Percentiles rank a stretch among this genome's conserved stretches.
These are phyloP conservation scores for Channa maculata DNA, from an alignment of 2,113 vertebrate species.

Conservation along the genomic window DNA sequence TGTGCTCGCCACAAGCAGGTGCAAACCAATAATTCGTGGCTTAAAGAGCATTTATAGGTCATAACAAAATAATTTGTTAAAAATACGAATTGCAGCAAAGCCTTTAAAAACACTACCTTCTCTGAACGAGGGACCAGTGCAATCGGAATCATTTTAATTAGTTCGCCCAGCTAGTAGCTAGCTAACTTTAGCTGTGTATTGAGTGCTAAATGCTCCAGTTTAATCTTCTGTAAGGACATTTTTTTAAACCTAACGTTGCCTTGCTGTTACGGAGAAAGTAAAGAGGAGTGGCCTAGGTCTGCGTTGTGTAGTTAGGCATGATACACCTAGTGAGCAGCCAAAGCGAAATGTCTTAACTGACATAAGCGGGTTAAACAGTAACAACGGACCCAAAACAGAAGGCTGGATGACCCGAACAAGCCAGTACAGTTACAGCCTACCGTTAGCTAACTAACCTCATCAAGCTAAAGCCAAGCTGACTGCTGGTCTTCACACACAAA, in stretches of 20 bases:
- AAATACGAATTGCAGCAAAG: no score
- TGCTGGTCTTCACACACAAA: background rate
- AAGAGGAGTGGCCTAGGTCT: slow-evolving; percentile 23
- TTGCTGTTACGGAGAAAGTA: background rate
- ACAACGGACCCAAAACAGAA: background rate
- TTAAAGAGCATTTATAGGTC: no score
- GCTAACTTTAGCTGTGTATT: background rate
- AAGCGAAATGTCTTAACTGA: background rate
- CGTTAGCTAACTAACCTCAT: slow-evolving; percentile 57
- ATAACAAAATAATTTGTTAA: no score
- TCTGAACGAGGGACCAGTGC: background rate
- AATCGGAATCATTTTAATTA: background rate
- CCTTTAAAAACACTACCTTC: no score
- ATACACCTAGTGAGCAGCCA: background rate
- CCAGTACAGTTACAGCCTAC: slow-evolving; percentile 4
- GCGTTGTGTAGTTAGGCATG: background rate
- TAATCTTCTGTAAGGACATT: background rate
- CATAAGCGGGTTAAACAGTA: background rate
- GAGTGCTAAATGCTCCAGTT: background rate
- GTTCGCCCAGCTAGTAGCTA: background rate
- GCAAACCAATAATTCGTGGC: no score
- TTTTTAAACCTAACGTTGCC: slow-evolving; percentile 13
- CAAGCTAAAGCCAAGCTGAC: slow-evolving; percentile 25
- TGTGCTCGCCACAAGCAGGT: no score
- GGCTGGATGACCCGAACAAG: background rate